Evolutionary conservation across 2,888 invertebrate genomes (phyloP).

Genomic region (Leptura quadrifasciata): DNA sequence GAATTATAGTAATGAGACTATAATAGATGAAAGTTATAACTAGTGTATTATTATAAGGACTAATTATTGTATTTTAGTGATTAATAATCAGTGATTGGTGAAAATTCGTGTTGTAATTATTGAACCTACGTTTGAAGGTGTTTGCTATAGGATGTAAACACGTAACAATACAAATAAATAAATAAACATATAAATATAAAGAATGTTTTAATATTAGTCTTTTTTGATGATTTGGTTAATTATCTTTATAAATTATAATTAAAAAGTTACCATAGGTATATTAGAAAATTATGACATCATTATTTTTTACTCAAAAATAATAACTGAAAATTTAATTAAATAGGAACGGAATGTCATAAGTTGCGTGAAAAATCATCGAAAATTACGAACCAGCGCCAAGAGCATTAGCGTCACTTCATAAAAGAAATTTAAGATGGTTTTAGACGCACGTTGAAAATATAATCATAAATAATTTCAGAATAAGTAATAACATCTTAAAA

Average conservation of each 20-base stretch:
- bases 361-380: slow-evolving; percentile 9
- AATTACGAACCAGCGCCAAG: slow-evolving; percentile 5
- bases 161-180: no score
- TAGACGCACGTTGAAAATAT: not conserved
- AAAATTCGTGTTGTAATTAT: no score
- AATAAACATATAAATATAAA: no score
- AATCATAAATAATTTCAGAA: slow-evolving; percentile 14
- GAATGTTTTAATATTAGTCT: not conserved
- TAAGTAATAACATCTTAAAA: slow-evolving; percentile 1
- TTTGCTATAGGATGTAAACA: no score
- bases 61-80: no score
- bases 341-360: not conserved
- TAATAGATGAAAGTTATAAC: no score
- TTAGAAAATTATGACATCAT: slow-evolving; percentile 10
- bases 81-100: no score
- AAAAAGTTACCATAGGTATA: not conserved
- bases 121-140: no score
- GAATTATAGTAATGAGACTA: no score
- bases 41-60: no score
- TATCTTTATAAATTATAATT: not conserved
- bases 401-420: slow-evolving; percentile 1
- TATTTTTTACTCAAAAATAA: slow-evolving; percentile 5
- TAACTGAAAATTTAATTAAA: slow-evolving; percentile 11
- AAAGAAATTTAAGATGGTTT: slow-evolving; percentile 11
- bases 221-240: not conserved